phyloP scores from a whole-genome alignment of 2,797 vertebrate species.

The Sebastes baramenuke region DNA sequence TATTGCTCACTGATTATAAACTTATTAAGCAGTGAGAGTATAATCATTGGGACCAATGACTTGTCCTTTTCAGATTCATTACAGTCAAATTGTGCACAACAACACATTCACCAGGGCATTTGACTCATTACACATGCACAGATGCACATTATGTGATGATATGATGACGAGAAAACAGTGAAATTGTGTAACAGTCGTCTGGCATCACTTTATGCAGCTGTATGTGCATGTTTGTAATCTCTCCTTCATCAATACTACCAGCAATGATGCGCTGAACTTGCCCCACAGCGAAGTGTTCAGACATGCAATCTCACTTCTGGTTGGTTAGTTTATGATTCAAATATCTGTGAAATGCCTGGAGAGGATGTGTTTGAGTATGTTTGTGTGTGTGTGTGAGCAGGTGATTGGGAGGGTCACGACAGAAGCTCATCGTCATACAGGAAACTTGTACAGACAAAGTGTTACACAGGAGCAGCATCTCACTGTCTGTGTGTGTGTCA shows the following conservation, averaged over 20 bases:
- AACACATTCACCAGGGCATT: not conserved
- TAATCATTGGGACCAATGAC: slow-evolving; percentile 22
- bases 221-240: slow-evolving; percentile 6
- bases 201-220: not conserved
- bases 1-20: not conserved
- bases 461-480: not conserved
- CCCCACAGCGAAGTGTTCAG: slow-evolving; percentile 14
- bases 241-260: not conserved
- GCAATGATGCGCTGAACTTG: not conserved
- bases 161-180: not conserved
- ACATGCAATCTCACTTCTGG: slow-evolving; percentile 24
- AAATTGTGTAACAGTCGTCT: not conserved
- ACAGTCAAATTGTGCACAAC: not conserved
- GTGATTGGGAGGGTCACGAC: slow-evolving; percentile 16
- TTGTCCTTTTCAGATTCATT: not conserved
- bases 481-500: slow-evolving; percentile 35
- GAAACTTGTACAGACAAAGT: slow-evolving; percentile 43
- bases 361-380: not conserved
- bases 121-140: not conserved
- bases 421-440: slow-evolving; percentile 35
- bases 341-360: slow-evolving; percentile 22
- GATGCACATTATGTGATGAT: not conserved
- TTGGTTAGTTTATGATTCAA: slow-evolving; percentile 22
- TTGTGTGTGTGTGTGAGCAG: slow-evolving; percentile 16
- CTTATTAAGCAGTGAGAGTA: not conserved